These are phyloP conservation scores for Danio choprae DNA, from an alignment of 2,797 vertebrate species.

Conservation along the genomic window DNA sequence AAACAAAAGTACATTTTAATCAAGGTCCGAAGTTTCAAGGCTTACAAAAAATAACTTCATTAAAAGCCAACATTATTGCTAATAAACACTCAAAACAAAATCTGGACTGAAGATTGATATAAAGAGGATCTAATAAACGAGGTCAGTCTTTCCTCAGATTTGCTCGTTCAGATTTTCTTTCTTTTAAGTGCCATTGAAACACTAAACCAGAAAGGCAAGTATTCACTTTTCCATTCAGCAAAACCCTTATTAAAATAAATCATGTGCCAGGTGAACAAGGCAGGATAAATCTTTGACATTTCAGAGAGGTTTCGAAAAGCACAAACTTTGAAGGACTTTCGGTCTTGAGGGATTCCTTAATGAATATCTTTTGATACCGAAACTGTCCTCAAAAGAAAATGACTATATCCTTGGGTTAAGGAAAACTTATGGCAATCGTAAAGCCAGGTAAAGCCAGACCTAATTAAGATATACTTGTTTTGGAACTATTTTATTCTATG, in stretches of 20 bases:
- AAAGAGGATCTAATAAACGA: neutral
- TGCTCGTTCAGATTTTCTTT: neutral
- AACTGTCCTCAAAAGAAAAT: slow-evolving; percentile 24
- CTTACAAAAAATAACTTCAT: neutral
- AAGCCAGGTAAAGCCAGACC: neutral
- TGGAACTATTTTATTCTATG: neutral
- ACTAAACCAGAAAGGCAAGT: neutral
- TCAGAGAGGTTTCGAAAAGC: slow-evolving; percentile 12
- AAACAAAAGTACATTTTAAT: neutral
- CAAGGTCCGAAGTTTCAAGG: neutral
- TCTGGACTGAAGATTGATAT: neutral
- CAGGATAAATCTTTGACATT: slow-evolving; percentile 27
- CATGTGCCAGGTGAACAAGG: slow-evolving; percentile 9
- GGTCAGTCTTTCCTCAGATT: neutral
- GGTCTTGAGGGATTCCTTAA: slow-evolving; percentile 24
- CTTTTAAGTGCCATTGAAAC: neutral
- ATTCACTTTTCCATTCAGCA: neutral
- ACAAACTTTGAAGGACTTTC: slow-evolving; percentile 1
- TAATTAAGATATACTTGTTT: slow-evolving; percentile 32
- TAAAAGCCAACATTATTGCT: neutral
- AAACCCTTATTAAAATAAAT: slow-evolving; percentile 20
- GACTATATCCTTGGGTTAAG: slow-evolving; percentile 31
- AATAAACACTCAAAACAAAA: neutral
- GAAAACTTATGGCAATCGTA: slow-evolving; percentile 20
- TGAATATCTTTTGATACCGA: slow-evolving; percentile 20